These are phyloP conservation scores for Porites rus DNA, from an alignment of 92 coral and sea anemone genomes.

Conservation along the genomic window DNA sequence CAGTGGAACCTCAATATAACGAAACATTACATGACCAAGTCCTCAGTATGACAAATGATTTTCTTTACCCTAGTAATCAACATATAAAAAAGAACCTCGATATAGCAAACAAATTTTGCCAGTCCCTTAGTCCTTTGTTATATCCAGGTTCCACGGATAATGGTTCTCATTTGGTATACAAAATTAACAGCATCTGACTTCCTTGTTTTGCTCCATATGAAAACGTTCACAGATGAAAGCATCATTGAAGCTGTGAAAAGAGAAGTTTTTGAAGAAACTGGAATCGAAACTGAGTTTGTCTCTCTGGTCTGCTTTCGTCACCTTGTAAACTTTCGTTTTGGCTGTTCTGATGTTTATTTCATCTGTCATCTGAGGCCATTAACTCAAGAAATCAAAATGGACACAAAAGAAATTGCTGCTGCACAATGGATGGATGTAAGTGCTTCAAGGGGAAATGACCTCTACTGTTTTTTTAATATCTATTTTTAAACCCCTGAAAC, in stretches of 20 bases:
- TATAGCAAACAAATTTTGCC: too few relatives aligned
- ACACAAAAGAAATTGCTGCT: conserved; percentile 75
- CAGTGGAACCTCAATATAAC: too few relatives aligned
- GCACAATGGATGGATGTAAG: conserved; percentile 94
- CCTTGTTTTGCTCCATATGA: neutral
- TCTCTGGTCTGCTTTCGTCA: conserved; percentile 82
- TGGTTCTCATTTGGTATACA: too few relatives aligned
- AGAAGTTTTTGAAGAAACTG: conserved; percentile 91
- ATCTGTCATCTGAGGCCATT: conserved; percentile 73
- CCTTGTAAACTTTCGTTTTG: conserved; percentile 78
- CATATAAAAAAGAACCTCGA: too few relatives aligned
- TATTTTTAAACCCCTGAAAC: neutral
- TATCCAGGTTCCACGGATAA: too few relatives aligned
- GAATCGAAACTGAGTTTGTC: conserved; percentile 76
- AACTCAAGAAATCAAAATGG: conserved; percentile 70
- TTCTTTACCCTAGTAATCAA: too few relatives aligned
- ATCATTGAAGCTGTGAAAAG: conserved; percentile 85
- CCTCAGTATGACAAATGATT: too few relatives aligned
- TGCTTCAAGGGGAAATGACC: neutral
- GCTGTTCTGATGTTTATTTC: conserved; percentile 86
- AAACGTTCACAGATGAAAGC: conserved; percentile 63
- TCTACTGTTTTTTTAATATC: neutral
- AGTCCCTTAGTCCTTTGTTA: too few relatives aligned
- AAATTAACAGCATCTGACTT: too few relatives aligned
- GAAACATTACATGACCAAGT: too few relatives aligned